Evolutionary conservation across 2,113 vertebrate species (phyloP).

Genomic region (Ursus arctos): DNA sequence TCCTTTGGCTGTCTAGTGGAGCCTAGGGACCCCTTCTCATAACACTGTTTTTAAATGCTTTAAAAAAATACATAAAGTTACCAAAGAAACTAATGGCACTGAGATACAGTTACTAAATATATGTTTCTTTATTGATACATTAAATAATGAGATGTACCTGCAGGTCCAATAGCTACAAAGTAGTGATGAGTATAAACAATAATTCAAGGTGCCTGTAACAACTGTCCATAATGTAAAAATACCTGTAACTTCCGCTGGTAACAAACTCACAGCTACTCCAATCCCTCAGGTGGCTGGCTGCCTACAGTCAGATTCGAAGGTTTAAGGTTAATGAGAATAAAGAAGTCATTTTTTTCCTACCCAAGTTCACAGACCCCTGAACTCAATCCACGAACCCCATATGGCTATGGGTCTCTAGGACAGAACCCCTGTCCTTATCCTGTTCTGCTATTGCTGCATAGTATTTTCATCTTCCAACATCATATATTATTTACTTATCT

Average conservation of each 20-base stretch:
- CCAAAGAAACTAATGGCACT: background rate
- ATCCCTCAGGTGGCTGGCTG: background rate
- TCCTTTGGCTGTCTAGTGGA: background rate
- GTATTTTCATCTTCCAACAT: background rate
- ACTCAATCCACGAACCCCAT: background rate
- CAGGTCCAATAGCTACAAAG: background rate
- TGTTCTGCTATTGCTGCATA: background rate
- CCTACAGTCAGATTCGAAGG: background rate
- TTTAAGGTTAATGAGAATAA: slow-evolving; percentile 24
- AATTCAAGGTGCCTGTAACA: background rate
- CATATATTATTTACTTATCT: background rate
- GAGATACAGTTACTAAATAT: slow-evolving; percentile 16
- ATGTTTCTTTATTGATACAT: slow-evolving; percentile 23
- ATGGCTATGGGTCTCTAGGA: background rate
- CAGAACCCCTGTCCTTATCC: background rate
- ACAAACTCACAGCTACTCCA: background rate
- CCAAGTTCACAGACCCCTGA: background rate
- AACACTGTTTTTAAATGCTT: background rate
- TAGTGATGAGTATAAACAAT: background rate
- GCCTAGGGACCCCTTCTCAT: background rate
- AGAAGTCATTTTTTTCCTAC: background rate
- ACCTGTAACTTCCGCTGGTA: background rate
- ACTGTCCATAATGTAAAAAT: background rate
- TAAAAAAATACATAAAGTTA: background rate
- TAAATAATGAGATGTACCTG: background rate